These are phyloP conservation scores for Syngnathus acus DNA, from an alignment of 2,797 vertebrate species.

Conservation along the genomic window DNA sequence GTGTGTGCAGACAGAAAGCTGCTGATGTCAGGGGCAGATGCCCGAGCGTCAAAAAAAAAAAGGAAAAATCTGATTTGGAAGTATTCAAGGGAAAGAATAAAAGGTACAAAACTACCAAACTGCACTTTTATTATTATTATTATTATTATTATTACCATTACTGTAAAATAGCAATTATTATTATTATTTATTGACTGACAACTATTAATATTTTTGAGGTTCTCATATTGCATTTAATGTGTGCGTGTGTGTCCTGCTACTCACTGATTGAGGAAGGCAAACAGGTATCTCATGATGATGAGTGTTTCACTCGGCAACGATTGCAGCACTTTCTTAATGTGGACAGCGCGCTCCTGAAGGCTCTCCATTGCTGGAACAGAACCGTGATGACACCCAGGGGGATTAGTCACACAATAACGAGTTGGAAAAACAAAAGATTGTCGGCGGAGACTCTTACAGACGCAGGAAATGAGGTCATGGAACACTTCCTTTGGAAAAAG, in stretches of 20 bases:
- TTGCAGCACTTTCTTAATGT: conserved; percentile 85
- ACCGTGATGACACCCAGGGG: conserved; percentile 1
- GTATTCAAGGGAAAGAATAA: background rate
- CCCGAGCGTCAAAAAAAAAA: background rate
- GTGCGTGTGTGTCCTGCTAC: conserved; percentile 47
- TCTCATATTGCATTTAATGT: too few species aligned
- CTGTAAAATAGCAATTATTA: too few species aligned
- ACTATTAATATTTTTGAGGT: too few species aligned
- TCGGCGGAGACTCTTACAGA: conserved; percentile 78
- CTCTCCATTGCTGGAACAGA: conserved; percentile 85
- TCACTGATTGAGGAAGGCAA: conserved; percentile 95
- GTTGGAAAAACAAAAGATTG: conserved; percentile 10
- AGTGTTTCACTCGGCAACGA: conserved; percentile 81
- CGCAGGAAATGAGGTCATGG: conserved; percentile 91
- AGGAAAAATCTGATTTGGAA: too few species aligned
- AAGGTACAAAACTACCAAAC: background rate
- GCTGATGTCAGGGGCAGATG: background rate
- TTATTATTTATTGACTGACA: too few species aligned
- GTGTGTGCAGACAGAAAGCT: background rate
- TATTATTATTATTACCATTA: too few species aligned
- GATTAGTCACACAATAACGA: conserved; percentile 26
- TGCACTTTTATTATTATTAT: too few species aligned
- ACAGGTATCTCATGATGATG: conserved; percentile 98
- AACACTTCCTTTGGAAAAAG: conserved; percentile 98
- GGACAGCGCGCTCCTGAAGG: conserved; percentile 85